Evolutionary conservation across 2,888 invertebrate species (phyloP), one percentile per base, ranked within the genome.

Genomic region (Trachelus iudaicus): DNA sequence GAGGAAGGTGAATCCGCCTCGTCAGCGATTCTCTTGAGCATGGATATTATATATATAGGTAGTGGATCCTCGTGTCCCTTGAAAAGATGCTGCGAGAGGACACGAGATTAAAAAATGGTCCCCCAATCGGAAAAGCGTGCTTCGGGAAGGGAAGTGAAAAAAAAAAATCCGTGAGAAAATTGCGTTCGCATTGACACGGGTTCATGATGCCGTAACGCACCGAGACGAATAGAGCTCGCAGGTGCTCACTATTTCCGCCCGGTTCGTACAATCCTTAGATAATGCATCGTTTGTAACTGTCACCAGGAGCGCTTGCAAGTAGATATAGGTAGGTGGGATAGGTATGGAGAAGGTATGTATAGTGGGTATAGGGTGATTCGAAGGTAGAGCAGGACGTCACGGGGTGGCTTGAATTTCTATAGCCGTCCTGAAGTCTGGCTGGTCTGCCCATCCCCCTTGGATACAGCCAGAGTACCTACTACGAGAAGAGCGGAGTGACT

Each of bases 221-320:
- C 34, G 76, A 76, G 73, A n/a, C 75, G 75, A 76, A 88, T 85
- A 84, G 85, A 81, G 85, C 82, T 85, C 86, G 88, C 89, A 89
- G 89, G 89, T 89, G 89, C 87, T 89, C 82, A 84, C 86, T 84
- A 88, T 89, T 89, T 88, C 89, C 89, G 84, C 86, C 87, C 85
- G 83, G 69, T 85, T 77, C 85, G 84, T 84, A 84, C 87, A 88
- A 89, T 90, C 89, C 89, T 90, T 88, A 87, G 89, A 90, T 90
- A 90, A 90, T 88, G 85, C 86, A 86, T 89, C 90, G 89, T 90
- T 90, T 90, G 89, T 90, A 89, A 90, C 89, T 90, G 90, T 90
- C 90, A 83, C 85, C 82, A 81, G 78, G 80, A 79, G 82, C 76
- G 75, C 75, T 75, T 73, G 31, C 76, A 30, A 30, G 68, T 78